Evolutionary conservation across 2,113 vertebrate species (phyloP).

Genomic region (Gobio gobio): DNA sequence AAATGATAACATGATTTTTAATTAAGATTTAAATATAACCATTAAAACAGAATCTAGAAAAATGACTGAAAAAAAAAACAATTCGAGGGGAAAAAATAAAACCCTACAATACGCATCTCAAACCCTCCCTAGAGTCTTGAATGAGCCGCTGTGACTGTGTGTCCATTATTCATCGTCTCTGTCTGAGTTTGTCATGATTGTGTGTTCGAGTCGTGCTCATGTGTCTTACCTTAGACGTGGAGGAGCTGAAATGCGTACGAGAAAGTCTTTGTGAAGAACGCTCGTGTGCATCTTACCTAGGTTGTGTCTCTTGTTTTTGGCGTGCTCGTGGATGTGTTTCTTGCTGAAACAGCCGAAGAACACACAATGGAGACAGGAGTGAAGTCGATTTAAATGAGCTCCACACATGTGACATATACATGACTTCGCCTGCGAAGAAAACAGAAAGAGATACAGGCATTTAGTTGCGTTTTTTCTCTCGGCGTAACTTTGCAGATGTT

Average conservation of each 20-base stretch:
- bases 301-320: conserved; percentile 97
- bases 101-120: not conserved
- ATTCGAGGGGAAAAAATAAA: too few relatives aligned
- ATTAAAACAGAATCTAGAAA: too few relatives aligned
- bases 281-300: conserved; percentile 85
- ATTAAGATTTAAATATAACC: too few relatives aligned
- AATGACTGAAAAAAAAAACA: too few relatives aligned
- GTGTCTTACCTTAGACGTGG: not conserved
- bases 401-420: conserved; percentile 90
- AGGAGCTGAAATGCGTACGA: not conserved
- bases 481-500: too few relatives aligned
- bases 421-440: conserved; percentile 82
- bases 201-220: conserved; percentile 3
- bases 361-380: conserved; percentile 98
- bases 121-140: not conserved
- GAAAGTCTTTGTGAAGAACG: too few relatives aligned
- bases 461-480: not conserved
- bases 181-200: not conserved
- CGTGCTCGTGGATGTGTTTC: conserved; percentile 99
- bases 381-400: conserved; percentile 92
- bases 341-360: conserved; percentile 99
- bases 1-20: too few relatives aligned
- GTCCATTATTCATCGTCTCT: not conserved
- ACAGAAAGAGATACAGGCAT: not conserved
- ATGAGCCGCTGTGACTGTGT: not conserved